Evolutionary conservation across 2,113 vertebrate genomes (phyloP), one percentile per base, ranked within the genome.

Genomic region (Lonchura striata): DNA sequence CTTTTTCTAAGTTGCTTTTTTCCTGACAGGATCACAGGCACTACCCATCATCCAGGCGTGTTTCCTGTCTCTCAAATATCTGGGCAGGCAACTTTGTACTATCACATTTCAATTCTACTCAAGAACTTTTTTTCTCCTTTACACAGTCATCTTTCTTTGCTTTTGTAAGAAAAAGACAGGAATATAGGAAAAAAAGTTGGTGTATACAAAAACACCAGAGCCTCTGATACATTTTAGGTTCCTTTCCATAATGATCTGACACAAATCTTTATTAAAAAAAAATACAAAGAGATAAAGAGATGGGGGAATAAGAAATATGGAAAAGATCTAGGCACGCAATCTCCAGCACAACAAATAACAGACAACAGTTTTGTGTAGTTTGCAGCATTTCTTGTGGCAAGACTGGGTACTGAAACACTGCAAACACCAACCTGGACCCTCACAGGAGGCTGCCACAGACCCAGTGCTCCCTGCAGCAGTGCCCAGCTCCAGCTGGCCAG

Each of bases 11-110:
- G 71, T 28, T 63, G 39, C 2, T 0, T 88, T 88, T 77, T 61
- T 88, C 63, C 79, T 74, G 68, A 44, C 80, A 87, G 76, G 41
- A 92, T 86, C 76, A 70, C 64, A 86, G 60, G 42, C 83, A 27
- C 77, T 50, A 76, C 42, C 20, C 21, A 92, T 94, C 75, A 77
- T 70, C 54, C 35, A 42, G 59, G 42, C 0, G 0, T 41, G 25
- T 54, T 91, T 78, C 47, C 77, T 61, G n/a, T 70, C 64, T 94
- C 89, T 81, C 72, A 66, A 17, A 74, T 61, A 72, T 8, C 70
- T 83, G 41, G 25, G 64, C 15, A 86, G 39, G 59, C 13, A 74
- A 77, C 81, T 81, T 74, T 27, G 42, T 57, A 25, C 49, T 37
- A 72, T 44, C 37, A n/a, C 23, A 19, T 86, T 86, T 86, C 54